Base-by-base conservation (phyloP, 1,140 invertebrate genomes). In the Diachasma alloeum region DNA sequence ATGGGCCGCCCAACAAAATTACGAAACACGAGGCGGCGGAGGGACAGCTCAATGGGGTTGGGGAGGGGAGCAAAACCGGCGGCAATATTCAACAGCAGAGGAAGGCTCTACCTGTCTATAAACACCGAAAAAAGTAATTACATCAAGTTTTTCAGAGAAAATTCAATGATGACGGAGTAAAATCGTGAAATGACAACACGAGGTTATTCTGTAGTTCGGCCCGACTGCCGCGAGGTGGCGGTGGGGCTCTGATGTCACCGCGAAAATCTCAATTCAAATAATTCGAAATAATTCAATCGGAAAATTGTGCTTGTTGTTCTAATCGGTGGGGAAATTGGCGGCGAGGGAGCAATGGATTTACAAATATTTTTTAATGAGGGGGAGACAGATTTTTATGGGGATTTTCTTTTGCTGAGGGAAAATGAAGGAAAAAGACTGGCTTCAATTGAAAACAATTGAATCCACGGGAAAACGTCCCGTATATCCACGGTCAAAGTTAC, bases 21-120 rank as follows among this genome's bases (percentile, higher is more conserved):
- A 53, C 72, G 24, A 87, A 85, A 69, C 72, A 70, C 70, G 83
- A 83, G 13, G 72, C 79, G 1, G 2, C 26, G 4, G 31, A 4
- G 13, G 75, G 13, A 63, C 75, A 69, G 24, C 79, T 73, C 56
- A 22, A 46, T 31, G 36, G 42, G 26, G n/a, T 56, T 2, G 39
- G 46, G 4, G 59, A 22, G 42, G 22, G 22, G 11, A 82, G 87
- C 1, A 88, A 87, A 75, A 77, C 70, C 0, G 89, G 75, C 68
- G 5, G 84, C 9, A 89, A 75, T 70, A 80, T 91, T 19, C 90
- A 90, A 72, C 89, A 91, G 72, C 90, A 91, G 70, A 82, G 88
- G 74, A 88, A 89, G 78, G 85, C 86, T n/a, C 80, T 92, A 66
- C 91, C 91, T 4, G 89, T 91, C 37, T 91, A 89, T 75, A 86